Percentiles rank a stretch among this genome's conserved stretches.
phyloP scores from a whole-genome alignment of 2,797 vertebrate species.

The Amblyopsis hoosieri region DNA sequence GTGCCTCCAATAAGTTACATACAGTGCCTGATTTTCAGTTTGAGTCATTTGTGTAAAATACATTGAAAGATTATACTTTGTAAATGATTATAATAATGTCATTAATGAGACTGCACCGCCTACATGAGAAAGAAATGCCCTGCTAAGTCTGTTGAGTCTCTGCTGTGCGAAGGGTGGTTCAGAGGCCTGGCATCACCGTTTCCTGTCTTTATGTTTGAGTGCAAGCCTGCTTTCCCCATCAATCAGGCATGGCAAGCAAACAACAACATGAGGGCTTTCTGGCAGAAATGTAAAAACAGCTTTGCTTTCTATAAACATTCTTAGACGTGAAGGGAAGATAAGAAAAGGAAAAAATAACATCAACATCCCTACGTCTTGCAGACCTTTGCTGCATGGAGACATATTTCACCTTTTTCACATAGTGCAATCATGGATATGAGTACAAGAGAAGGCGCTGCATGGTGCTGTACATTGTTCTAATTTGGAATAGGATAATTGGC shows the following conservation, averaged over 20 bases:
- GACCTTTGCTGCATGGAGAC: slow-evolving; percentile 37
- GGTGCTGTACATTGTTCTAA: background rate
- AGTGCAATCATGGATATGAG: slow-evolving; percentile 7
- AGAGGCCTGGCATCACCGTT: slow-evolving; percentile 48
- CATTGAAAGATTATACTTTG: too few species aligned
- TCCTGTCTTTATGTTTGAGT: slow-evolving; percentile 65
- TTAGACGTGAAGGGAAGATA: slow-evolving; percentile 66
- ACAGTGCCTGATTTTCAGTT: too few species aligned
- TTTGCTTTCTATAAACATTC: slow-evolving; percentile 77
- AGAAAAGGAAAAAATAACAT: slow-evolving; percentile 23
- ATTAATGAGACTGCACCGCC: too few species aligned
- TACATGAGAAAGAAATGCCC: background rate
- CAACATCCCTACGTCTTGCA: slow-evolving; percentile 21
- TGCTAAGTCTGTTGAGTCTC: slow-evolving; percentile 30
- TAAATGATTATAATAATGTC: too few species aligned
- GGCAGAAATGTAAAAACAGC: slow-evolving; percentile 63
- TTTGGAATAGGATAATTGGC: too few species aligned
- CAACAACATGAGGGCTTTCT: slow-evolving; percentile 62
- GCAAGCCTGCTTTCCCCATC: slow-evolving; percentile 59
- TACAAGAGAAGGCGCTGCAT: background rate
- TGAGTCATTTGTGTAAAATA: too few species aligned
- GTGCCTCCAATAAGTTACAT: too few species aligned
- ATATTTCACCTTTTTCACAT: slow-evolving; percentile 68
- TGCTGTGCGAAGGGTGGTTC: slow-evolving; percentile 14
- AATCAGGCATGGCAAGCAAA: slow-evolving; percentile 72